Conservation (phyloP, 2,797 vertebrate genomes). For the Sebastiscus tertius region DNA sequence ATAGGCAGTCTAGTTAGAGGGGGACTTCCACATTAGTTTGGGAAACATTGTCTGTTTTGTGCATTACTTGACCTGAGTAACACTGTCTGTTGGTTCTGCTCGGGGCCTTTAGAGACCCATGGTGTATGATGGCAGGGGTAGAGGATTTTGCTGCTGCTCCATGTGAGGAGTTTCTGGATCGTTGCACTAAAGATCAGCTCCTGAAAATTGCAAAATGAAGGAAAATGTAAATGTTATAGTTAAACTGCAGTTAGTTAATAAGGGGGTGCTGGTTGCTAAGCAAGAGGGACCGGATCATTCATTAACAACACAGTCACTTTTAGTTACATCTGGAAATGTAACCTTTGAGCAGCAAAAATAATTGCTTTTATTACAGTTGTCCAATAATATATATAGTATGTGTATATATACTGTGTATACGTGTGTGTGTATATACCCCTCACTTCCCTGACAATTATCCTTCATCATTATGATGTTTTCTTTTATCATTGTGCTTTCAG, state of each 20-base stretch:
- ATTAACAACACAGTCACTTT: not conserved
- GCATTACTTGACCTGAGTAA: not conserved
- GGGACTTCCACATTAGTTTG: not conserved
- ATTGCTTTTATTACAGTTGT: not conserved
- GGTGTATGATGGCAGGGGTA: not conserved
- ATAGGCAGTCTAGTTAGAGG: not conserved
- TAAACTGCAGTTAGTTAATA: not conserved
- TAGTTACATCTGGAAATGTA: not conserved
- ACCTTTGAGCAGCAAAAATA: not conserved
- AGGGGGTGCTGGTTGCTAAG: not conserved
- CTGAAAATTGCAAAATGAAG: not conserved
- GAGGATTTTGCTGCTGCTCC: not conserved
- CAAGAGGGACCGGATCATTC: not conserved
- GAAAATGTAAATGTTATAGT: not conserved
- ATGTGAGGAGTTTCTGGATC: not conserved
- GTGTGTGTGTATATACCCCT: not conserved
- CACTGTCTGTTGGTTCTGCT: not conserved
- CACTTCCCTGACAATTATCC: constrained; percentile 36
- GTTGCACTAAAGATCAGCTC: not conserved
- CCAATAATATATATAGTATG: not conserved
- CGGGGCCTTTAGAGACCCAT: not conserved
- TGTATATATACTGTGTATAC: too few species aligned
- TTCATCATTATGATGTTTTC: constrained; percentile 24
- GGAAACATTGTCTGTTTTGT: too few species aligned
- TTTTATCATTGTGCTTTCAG: constrained; percentile 30